Conservation (phyloP, 2,888 invertebrate genomes). For the Mayetiola destructor region DNA sequence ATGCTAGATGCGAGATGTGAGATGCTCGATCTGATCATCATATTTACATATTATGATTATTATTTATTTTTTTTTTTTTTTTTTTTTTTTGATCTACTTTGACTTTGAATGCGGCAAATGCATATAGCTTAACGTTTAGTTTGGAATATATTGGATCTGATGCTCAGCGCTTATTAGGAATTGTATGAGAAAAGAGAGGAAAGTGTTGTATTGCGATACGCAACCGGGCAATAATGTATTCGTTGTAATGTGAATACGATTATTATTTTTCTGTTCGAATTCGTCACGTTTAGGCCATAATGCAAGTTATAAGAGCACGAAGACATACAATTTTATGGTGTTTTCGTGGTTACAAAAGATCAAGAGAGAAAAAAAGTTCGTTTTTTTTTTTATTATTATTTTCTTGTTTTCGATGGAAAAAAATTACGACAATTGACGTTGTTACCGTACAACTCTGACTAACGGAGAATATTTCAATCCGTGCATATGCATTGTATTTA, state of each 20-base stretch:
- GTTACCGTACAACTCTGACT: too few species aligned
- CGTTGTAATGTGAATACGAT: background rate
- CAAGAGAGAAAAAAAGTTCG: too few species aligned
- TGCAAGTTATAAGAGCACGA: background rate
- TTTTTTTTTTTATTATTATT: too few species aligned
- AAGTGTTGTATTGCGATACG: too few species aligned
- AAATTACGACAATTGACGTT: too few species aligned
- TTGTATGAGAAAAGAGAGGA: too few species aligned
- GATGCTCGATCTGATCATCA: background rate
- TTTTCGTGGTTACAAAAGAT: conserved; percentile 2
- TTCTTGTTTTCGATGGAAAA: too few species aligned
- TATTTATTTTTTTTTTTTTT: background rate
- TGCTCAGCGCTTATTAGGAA: background rate
- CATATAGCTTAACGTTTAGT: too few species aligned
- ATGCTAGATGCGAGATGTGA: background rate
- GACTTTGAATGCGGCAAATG: background rate
- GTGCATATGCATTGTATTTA: too few species aligned
- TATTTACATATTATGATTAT: background rate
- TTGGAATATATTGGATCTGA: too few species aligned
- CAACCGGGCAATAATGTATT: background rate
- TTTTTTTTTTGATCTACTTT: background rate
- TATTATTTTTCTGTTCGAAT: conserved; percentile 5
- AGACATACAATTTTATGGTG: conserved; percentile 11
- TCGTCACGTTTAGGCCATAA: conserved; percentile 12
- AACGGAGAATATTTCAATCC: too few species aligned